Base-by-base conservation (phyloP, 2,888 invertebrate genomes). In the Rhagonycha fulva region DNA sequence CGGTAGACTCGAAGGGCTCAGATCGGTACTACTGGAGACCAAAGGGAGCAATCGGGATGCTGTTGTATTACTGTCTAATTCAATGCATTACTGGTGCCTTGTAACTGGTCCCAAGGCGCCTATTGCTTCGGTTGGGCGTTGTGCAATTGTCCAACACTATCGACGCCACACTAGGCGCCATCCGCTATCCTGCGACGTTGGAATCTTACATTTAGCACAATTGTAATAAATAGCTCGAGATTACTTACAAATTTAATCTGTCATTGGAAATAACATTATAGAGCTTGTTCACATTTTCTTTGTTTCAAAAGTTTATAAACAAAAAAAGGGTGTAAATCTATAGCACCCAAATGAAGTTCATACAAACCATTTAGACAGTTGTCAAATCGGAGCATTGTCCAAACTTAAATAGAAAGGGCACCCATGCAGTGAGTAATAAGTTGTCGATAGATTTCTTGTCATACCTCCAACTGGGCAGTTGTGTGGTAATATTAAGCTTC, bases 51-150 rank as follows among this genome's bases (percentile, higher is more conserved):
- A 86, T 86, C 84, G 85, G 82, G 82, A 81, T 84, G 84, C 85
- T 84, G 85, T 86, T 89, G 89, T 89, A 89, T 89, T 89, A 89
- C 89, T 88, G 89, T 89, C 89, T 90, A 90, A 90, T 90, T 90
- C 89, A 89, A 90, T 89, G 89, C 90, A 89, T 89, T 89, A 89
- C 87, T 86, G 86, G 85, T 86, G 87, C 87, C 86, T 86, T 86
- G 86, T 88, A 87, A 87, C 87, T 87, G 87, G 86, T 85, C 88
- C 87, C 87, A 77, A 78, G 88, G 83, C 85, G 83, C 85, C 87
- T 87, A 87, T 88, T 87, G 86, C 84, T 83, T 81, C 83, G 83
- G 84, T 85, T 86, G 87, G 87, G 86, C 84, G 85, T 85, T 84
- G 85, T 86, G 83, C 84, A 85, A 85, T 85, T 85, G 86, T 86